phyloP scores from a whole-genome alignment of 2,113 vertebrate genomes.

The Bungarus multicinctus region DNA sequence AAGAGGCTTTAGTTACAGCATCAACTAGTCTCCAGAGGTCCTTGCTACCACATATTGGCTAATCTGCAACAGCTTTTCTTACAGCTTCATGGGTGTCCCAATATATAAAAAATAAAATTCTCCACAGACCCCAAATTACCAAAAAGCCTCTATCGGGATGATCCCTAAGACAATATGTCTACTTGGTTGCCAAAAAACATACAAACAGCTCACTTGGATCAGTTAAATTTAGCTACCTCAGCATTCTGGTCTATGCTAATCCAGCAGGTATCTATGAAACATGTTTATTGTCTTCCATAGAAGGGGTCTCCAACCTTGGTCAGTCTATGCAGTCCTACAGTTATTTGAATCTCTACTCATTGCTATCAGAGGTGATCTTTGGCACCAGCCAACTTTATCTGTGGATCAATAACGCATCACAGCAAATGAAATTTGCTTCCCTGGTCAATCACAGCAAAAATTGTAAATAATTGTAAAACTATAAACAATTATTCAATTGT shows the following conservation, averaged over 20 bases:
- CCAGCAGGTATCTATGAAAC: background rate
- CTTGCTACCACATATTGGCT: background rate
- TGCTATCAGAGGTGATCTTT: background rate
- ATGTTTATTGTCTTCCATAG: background rate
- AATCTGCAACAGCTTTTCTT: background rate
- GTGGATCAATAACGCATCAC: background rate
- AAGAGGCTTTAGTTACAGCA: background rate
- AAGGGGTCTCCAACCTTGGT: background rate
- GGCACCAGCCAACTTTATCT: background rate
- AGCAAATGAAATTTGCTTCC: background rate
- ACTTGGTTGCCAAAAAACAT: background rate
- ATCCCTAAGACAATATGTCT: background rate
- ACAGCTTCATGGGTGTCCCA: background rate
- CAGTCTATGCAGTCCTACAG: background rate
- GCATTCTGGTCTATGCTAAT: background rate
- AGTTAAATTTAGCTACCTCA: background rate
- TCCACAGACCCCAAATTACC: background rate
- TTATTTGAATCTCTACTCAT: background rate
- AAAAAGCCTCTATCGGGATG: background rate
- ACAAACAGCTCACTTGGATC: background rate
- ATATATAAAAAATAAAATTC: background rate
- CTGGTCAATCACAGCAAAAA: background rate
- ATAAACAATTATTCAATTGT: background rate
- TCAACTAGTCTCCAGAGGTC: background rate
- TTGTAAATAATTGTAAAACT: background rate